Conservation (phyloP, 1,140 invertebrate genomes). For the Ruditapes philippinarum region DNA sequence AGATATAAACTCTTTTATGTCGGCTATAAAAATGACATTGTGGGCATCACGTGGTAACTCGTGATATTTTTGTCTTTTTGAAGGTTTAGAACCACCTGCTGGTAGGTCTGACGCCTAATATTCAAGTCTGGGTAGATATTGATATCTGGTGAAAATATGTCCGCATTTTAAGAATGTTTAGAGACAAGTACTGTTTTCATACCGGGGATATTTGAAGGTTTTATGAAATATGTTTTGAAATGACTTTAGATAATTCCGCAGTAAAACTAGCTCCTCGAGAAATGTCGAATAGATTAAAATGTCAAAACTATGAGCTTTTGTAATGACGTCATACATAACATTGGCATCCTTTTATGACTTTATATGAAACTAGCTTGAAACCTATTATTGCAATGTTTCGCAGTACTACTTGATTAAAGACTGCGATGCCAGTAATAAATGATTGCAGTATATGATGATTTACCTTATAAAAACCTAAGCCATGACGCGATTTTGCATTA, state of each 20-base stretch:
- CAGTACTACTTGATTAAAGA: too few relatives aligned
- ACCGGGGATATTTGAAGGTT: not conserved
- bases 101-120: not conserved
- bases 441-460: too few relatives aligned
- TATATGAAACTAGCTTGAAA: too few relatives aligned
- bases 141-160: not conserved
- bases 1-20: too few relatives aligned
- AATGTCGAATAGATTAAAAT: not conserved
- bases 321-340: too few relatives aligned
- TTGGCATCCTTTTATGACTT: too few relatives aligned
- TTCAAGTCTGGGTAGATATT: not conserved
- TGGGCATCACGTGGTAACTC: not conserved
- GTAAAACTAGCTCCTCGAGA: not conserved
- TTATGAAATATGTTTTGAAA: not conserved
- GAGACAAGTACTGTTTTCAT: not conserved
- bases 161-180: not conserved
- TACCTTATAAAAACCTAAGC: too few relatives aligned
- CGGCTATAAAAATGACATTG: too few relatives aligned
- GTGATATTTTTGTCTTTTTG: not conserved
- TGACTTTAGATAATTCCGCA: not conserved
- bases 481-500: too few relatives aligned
- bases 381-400: too few relatives aligned
- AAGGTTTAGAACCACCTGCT: not conserved
- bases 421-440: too few relatives aligned
- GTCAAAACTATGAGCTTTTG: too few relatives aligned